phyloP scores from a whole-genome alignment of 92 coral and sea anemone species.

The Anthopleura xanthogrammica region DNA sequence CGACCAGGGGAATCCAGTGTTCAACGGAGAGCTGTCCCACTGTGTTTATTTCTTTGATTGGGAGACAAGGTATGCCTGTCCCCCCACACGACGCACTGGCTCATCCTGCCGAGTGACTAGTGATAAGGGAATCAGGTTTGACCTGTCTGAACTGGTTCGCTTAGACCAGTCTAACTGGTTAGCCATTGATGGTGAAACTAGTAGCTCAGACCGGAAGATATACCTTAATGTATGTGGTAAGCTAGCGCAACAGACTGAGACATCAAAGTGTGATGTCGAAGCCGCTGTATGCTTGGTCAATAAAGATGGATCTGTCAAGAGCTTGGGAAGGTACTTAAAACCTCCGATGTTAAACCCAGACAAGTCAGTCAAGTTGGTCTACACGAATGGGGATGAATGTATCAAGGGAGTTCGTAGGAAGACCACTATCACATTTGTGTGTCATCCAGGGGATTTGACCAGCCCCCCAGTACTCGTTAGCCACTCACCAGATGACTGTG shows the following conservation, averaged over 20 bases:
- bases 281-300: constrained; percentile 72
- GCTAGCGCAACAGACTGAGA: constrained; percentile 26
- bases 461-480: constrained; percentile 91
- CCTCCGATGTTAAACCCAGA: constrained; percentile 55
- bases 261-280: constrained; percentile 50
- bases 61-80: constrained; percentile 84
- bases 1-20: constrained; percentile 68
- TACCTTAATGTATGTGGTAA: constrained; percentile 86
- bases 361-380: constrained; percentile 58
- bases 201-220: constrained; percentile 55
- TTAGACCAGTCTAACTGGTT: constrained; percentile 61
- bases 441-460: constrained; percentile 81
- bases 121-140: constrained; percentile 55
- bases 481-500: constrained; percentile 74
- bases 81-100: constrained; percentile 91
- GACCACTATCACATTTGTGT: constrained; percentile 78
- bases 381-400: constrained; percentile 71
- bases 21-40: constrained; percentile 51
- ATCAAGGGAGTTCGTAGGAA: constrained; percentile 48
- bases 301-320: constrained; percentile 44
- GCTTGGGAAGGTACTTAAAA: constrained; percentile 65
- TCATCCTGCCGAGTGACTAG: constrained; percentile 68
- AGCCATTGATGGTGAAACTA: constrained; percentile 71
- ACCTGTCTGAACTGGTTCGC: constrained; percentile 80
- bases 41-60: constrained; percentile 91